Percentiles rank a stretch among this genome's conserved stretches.
Conservation (phyloP, 2,888 invertebrate species). For the Leptothorax acervorum region DNA sequence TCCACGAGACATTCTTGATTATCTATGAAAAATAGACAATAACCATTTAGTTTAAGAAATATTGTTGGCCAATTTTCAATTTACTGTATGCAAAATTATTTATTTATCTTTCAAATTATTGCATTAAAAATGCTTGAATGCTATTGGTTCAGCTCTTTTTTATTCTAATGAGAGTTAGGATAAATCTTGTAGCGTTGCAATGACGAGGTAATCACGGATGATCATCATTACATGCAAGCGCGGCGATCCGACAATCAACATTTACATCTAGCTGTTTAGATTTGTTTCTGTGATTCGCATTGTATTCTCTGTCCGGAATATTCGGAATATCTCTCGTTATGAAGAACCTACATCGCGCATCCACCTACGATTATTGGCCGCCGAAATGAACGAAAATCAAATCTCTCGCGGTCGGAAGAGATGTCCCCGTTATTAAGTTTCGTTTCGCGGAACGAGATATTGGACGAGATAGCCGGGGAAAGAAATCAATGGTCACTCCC, state of each 20-base stretch:
- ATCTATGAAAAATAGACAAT: neutral
- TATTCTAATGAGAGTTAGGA: neutral
- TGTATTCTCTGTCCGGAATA: neutral
- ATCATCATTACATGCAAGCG: neutral
- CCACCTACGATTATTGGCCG: neutral
- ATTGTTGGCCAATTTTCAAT: neutral
- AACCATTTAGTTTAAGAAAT: neutral
- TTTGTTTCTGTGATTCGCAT: neutral
- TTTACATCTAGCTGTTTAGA: neutral
- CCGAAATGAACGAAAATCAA: constrained; percentile 44
- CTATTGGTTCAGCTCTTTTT: neutral
- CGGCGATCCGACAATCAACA: neutral
- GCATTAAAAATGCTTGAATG: no score
- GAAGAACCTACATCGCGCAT: neutral
- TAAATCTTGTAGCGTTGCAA: no score
- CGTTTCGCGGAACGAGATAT: constrained; percentile 21
- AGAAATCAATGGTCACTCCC: constrained; percentile 44
- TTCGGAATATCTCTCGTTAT: neutral
- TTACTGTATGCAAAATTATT: neutral
- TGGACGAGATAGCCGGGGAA: constrained; percentile 35
- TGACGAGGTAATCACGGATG: neutral
- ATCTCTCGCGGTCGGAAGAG: constrained; percentile 35
- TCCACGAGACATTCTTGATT: neutral
- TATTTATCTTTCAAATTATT: neutral
- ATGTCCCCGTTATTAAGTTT: constrained; percentile 48